A percentile compares a stretch with the other conserved stretches of the same genome.
Conservation (phyloP, 1,140 invertebrate species). For the Macrobrachium rosenbergii region DNA sequence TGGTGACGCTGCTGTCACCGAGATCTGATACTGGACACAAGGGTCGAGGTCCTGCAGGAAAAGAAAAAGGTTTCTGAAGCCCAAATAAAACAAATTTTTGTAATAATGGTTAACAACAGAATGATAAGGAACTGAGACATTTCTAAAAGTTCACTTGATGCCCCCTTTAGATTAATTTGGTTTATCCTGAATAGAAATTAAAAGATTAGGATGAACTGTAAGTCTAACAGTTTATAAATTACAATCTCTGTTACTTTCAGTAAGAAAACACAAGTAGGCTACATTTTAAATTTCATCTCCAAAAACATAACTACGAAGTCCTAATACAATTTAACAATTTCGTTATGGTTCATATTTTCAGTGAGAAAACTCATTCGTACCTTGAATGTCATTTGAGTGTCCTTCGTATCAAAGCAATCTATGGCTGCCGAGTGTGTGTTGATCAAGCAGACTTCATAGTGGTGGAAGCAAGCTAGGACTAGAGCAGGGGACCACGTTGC, state of each 20-base stretch:
- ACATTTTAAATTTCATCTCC: too few relatives aligned
- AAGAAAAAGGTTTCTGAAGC: background rate
- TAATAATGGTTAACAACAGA: background rate
- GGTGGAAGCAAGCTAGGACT: background rate
- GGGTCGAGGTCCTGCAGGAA: conserved; percentile 6
- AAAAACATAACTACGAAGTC: too few relatives aligned
- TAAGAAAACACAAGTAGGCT: too few relatives aligned
- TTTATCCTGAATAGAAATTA: too few relatives aligned
- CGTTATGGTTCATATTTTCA: too few relatives aligned
- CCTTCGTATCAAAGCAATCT: conserved; percentile 4
- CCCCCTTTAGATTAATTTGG: too few relatives aligned
- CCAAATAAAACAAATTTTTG: background rate
- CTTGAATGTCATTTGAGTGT: conserved; percentile 1
- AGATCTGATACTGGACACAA: conserved; percentile 25
- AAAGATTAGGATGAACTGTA: too few relatives aligned
- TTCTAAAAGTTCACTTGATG: too few relatives aligned
- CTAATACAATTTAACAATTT: too few relatives aligned
- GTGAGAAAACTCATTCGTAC: background rate
- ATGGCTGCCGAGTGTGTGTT: background rate
- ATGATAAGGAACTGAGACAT: too few relatives aligned
- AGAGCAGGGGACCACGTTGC: background rate
- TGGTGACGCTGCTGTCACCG: conserved; percentile 24
- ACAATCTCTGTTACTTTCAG: too few relatives aligned
- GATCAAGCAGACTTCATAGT: conserved; percentile 25
- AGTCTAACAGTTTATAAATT: too few relatives aligned